These are phyloP conservation scores for Peromyscus californicus DNA, from an alignment of 2,113 vertebrate genomes.

Conservation along the genomic window DNA sequence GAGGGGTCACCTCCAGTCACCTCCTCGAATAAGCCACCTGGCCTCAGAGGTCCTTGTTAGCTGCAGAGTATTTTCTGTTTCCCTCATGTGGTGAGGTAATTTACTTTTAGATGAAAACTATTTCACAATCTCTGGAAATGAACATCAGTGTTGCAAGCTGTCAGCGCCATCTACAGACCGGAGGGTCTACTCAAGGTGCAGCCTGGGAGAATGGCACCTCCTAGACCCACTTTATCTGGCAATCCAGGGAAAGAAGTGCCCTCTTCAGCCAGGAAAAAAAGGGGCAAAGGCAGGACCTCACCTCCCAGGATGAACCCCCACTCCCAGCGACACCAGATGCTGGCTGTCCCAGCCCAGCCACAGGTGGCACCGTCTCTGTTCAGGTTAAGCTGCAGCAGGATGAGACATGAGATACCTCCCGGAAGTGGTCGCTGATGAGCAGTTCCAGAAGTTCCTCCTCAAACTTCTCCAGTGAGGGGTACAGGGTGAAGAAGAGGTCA, in stretches of 20 bases:
- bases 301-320: fast-evolving
- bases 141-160: no score
- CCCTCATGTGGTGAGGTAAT: not conserved
- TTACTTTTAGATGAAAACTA: not conserved
- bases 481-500: conserved; percentile 89
- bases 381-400: not conserved
- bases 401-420: conserved; percentile 87
- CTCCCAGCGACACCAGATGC: fast-evolving
- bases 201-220: not conserved
- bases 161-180: not conserved
- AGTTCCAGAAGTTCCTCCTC: conserved; percentile 93
- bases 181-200: not conserved
- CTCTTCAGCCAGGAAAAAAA: not conserved
- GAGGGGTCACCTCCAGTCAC: fast-evolving
- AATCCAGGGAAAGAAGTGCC: not conserved
- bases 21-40: not conserved
- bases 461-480: conserved; percentile 94
- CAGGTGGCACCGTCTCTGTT: no score
- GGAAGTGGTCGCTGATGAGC: conserved; percentile 90
- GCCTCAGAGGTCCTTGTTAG: not conserved
- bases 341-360: not conserved
- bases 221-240: not conserved
- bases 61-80: not conserved
- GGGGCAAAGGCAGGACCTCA: not conserved
- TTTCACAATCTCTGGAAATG: not conserved